Evolutionary conservation across 1,140 invertebrate genomes (phyloP).

Genomic region (Drosophila ercepeae): DNA sequence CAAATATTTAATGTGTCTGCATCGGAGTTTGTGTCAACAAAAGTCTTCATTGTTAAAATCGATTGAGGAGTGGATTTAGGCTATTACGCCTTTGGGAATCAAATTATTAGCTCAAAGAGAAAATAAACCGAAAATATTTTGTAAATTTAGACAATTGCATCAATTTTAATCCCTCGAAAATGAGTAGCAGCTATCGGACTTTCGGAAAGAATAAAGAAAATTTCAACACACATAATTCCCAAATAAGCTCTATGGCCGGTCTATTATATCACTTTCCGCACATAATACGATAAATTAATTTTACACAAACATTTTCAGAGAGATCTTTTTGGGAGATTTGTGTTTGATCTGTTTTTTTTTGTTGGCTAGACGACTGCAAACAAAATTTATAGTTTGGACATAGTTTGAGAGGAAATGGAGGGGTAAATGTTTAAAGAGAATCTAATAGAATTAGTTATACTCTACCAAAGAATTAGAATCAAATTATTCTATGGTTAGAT

Average conservation of each 20-base stretch:
- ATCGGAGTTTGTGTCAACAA: constrained; percentile 13
- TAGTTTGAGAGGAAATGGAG: background rate
- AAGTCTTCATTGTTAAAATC: constrained; percentile 12
- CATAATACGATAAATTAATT: constrained; percentile 74
- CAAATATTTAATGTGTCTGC: constrained; percentile 18
- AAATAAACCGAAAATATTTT: background rate
- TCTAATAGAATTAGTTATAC: constrained; percentile 1
- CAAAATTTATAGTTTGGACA: constrained; percentile 35
- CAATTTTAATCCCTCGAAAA: constrained; percentile 36
- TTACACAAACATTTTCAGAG: constrained; percentile 57
- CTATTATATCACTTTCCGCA: constrained; percentile 74
- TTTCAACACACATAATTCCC: constrained; percentile 62
- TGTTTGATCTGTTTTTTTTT: background rate
- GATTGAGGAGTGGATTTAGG: background rate
- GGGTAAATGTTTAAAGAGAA: background rate
- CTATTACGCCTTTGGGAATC: constrained; percentile 3
- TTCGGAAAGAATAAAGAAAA: constrained; percentile 47
- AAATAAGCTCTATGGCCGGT: constrained; percentile 11
- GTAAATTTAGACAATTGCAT: constrained; percentile 55
- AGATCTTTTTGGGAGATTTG: constrained; percentile 6
- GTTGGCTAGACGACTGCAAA: constrained; percentile 18
- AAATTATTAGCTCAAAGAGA: background rate
- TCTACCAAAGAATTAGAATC: background rate
- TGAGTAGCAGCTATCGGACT: constrained; percentile 13
- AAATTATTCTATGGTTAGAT: background rate